These are phyloP conservation scores for Diglossa brunneiventris DNA, from an alignment of 2,113 vertebrate species.

Conservation along the genomic window DNA sequence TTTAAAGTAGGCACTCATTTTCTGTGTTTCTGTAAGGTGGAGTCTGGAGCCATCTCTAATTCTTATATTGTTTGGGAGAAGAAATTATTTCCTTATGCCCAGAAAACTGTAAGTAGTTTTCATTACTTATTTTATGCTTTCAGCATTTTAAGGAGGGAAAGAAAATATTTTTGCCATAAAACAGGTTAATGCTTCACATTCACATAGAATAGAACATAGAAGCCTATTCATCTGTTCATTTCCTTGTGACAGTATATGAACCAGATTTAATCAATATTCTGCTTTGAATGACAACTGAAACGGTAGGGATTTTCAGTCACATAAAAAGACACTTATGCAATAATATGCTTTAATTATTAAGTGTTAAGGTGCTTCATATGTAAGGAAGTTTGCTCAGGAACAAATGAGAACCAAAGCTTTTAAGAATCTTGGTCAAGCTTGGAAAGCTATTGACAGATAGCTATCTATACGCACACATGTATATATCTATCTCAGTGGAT, in stretches of 20 bases:
- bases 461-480: background rate
- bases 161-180: background rate
- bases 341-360: background rate
- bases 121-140: background rate
- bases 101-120: conserved; percentile 42
- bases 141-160: background rate
- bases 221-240: background rate
- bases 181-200: background rate
- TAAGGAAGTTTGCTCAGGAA: background rate
- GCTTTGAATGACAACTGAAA: background rate
- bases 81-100: conserved; percentile 1
- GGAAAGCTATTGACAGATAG: background rate
- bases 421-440: background rate
- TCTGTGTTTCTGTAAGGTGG: conserved; percentile 47
- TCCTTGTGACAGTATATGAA: background rate
- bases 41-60: conserved; percentile 18
- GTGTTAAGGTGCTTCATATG: background rate
- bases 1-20: background rate
- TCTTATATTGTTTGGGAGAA: conserved; percentile 38
- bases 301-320: background rate
- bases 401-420: background rate
- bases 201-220: background rate
- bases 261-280: background rate
- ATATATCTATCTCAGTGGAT: background rate
- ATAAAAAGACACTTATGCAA: background rate